These are phyloP conservation scores for Drosophila leontia DNA, from an alignment of 1,140 invertebrate species.

Conservation along the genomic window DNA sequence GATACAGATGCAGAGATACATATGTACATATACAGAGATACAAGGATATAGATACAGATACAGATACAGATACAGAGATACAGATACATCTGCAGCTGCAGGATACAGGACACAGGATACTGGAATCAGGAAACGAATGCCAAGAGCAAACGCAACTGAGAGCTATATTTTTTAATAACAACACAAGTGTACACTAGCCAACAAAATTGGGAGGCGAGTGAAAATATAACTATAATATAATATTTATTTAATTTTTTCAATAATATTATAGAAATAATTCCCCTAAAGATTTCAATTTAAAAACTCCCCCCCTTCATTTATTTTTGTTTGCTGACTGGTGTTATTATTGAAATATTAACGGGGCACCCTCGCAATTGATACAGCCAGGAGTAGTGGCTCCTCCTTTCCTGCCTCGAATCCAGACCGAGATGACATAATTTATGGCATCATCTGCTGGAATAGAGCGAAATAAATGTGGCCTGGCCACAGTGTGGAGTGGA, in stretches of 20 bases:
- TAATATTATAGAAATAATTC: background rate
- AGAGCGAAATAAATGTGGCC: constrained; percentile 17
- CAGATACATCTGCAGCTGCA: background rate
- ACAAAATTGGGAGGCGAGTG: background rate
- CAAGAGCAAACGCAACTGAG: constrained; percentile 9
- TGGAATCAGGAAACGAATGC: constrained; percentile 10
- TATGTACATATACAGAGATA: too few relatives aligned
- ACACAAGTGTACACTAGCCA: background rate
- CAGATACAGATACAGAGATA: constrained; percentile 7
- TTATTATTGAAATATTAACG: constrained; percentile 67
- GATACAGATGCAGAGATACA: too few relatives aligned
- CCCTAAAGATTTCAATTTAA: background rate
- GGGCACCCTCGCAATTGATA: constrained; percentile 48
- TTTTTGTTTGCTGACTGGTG: background rate
- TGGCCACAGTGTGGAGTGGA: constrained; percentile 21
- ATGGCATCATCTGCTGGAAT: constrained; percentile 42
- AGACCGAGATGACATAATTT: constrained; percentile 61
- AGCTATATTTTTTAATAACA: constrained; percentile 57
- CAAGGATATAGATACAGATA: too few relatives aligned
- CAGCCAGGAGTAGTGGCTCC: background rate
- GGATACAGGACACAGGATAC: constrained; percentile 1
- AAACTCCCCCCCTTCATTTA: background rate
- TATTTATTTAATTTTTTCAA: background rate
- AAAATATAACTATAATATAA: background rate
- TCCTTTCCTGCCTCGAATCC: constrained; percentile 6